These are phyloP conservation scores for Antennarius striatus DNA, from an alignment of 2,113 vertebrate species.

Conservation along the genomic window DNA sequence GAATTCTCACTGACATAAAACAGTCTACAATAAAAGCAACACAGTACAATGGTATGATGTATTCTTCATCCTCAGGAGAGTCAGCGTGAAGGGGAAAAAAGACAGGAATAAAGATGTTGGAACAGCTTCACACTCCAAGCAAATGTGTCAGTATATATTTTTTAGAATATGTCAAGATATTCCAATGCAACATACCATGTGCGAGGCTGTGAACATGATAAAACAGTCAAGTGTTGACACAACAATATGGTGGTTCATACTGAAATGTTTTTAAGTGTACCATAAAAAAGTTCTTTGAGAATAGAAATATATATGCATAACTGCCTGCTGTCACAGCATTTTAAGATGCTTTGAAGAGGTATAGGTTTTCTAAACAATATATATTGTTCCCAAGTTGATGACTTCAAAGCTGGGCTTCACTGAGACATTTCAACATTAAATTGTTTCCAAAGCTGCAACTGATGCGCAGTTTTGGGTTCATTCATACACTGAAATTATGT, in stretches of 20 bases:
- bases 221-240: slow-evolving; percentile 40
- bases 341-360: slow-evolving; percentile 16
- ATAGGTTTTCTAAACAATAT: slow-evolving; percentile 22
- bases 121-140: slow-evolving; percentile 47
- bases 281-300: slow-evolving; percentile 30
- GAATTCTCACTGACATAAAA: slow-evolving; percentile 69
- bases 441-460: neutral
- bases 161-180: slow-evolving; percentile 50
- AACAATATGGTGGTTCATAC: slow-evolving; percentile 37
- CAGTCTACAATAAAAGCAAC: slow-evolving; percentile 68
- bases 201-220: slow-evolving; percentile 32
- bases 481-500: no score
- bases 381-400: slow-evolving; percentile 5
- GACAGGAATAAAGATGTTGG: slow-evolving; percentile 65
- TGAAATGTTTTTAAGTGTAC: slow-evolving; percentile 49
- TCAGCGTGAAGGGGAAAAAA: slow-evolving; percentile 60
- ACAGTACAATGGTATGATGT: slow-evolving; percentile 62
- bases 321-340: slow-evolving; percentile 13
- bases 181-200: slow-evolving; percentile 33
- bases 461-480: neutral
- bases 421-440: slow-evolving; percentile 24
- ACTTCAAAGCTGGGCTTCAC: slow-evolving; percentile 8
- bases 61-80: slow-evolving; percentile 69
- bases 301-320: slow-evolving; percentile 35
- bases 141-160: slow-evolving; percentile 52